Evolutionary conservation across 2,797 vertebrate genomes (phyloP).

Genomic region (Artibeus lituratus): DNA sequence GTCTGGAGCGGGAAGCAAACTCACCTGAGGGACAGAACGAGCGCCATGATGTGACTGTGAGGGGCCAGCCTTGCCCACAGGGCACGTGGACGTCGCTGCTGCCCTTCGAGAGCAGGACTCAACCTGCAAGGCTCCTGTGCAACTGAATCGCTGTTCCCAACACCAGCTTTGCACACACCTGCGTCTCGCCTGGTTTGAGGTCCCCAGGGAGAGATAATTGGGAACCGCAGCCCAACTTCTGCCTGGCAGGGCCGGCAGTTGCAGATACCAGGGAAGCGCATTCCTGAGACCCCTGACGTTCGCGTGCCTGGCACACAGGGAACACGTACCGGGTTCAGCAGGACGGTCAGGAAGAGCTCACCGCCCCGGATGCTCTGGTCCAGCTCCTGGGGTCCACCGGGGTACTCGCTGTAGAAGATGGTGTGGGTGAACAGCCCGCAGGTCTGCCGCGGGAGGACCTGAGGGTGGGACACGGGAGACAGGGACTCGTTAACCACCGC

Average conservation of each 20-base stretch:
- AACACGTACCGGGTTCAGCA: conserved; percentile 95
- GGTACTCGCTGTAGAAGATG: conserved; percentile 99
- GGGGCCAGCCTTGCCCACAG: not conserved
- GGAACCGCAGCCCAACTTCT: not conserved
- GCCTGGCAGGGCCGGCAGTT: not conserved
- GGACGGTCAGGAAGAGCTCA: conserved; percentile 96
- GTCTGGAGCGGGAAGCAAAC: not conserved
- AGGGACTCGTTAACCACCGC: not conserved
- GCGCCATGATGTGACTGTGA: not conserved
- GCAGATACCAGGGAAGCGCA: not conserved
- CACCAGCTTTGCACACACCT: not conserved
- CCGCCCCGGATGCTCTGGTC: conserved; percentile 97
- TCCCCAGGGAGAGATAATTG: not conserved
- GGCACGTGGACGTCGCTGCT: no score
- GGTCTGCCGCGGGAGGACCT: conserved; percentile 98
- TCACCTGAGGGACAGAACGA: not conserved
- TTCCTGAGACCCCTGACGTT: not conserved
- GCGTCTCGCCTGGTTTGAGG: not conserved
- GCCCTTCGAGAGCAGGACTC: not conserved
- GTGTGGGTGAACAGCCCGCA: conserved; percentile 98
- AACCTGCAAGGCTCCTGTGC: not conserved
- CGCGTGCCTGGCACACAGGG: not conserved
- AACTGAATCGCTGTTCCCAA: not conserved
- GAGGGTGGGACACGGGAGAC: not conserved
- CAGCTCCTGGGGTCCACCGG: conserved; percentile 95